These are phyloP conservation scores for Zapus hudsonius DNA, from an alignment of 2,113 vertebrate species.

Conservation along the genomic window DNA sequence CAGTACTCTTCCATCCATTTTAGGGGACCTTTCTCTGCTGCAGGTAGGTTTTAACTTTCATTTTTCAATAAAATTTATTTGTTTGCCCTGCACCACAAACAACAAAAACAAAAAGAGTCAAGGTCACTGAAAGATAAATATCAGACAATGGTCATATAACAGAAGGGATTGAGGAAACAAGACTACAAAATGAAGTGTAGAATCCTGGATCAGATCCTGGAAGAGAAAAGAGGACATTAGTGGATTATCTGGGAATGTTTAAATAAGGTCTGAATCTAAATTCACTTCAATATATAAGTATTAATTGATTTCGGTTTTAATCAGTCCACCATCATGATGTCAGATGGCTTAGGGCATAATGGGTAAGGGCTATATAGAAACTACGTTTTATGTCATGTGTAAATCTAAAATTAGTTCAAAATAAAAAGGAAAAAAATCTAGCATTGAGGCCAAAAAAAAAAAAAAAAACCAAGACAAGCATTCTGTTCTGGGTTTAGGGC, in stretches of 20 bases:
- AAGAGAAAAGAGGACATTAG: not conserved
- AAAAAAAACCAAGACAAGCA: not conserved
- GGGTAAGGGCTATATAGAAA: not conserved
- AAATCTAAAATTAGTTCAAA: constrained; percentile 34
- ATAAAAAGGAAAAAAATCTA: not conserved
- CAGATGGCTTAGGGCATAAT: not conserved
- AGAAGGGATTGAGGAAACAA: not conserved
- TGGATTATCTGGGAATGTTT: not conserved
- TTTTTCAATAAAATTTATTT: too few relatives aligned
- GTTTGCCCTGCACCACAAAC: too few relatives aligned
- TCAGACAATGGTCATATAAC: not conserved
- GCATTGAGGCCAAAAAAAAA: not conserved
- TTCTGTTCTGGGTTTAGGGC: not conserved
- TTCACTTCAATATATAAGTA: not conserved
- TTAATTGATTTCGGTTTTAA: constrained; percentile 19
- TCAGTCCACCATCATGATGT: not conserved
- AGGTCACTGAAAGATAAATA: not conserved
- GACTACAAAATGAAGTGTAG: not conserved
- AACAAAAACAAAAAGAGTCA: not conserved
- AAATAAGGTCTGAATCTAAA: not conserved
- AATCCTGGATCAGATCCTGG: not conserved
- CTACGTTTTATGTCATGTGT: not conserved
- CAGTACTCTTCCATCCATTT: not conserved
- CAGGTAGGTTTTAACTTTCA: too few relatives aligned
- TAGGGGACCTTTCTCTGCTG: too few relatives aligned